These are phyloP conservation scores for Oenanthe melanoleuca DNA, from an alignment of 2,113 vertebrate genomes.

Conservation along the genomic window DNA sequence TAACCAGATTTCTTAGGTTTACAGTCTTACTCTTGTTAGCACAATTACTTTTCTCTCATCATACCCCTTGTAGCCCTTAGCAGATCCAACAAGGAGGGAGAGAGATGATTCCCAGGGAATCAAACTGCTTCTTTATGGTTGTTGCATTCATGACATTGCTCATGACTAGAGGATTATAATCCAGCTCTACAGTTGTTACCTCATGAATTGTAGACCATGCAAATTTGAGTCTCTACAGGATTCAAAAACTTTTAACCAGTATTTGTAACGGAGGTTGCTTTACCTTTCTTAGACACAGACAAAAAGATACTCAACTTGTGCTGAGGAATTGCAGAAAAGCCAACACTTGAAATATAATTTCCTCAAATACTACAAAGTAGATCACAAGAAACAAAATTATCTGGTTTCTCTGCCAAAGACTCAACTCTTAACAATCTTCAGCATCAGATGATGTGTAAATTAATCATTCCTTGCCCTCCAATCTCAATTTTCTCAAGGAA, in stretches of 20 bases:
- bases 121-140: neutral
- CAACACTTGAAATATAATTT: neutral
- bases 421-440: neutral
- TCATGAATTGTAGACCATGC: neutral
- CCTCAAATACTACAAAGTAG: neutral
- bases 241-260: neutral
- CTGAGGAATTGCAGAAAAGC: neutral
- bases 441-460: neutral
- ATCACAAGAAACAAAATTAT: neutral
- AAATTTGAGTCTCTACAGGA: neutral
- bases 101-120: neutral
- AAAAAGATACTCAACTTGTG: neutral
- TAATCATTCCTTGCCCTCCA: neutral
- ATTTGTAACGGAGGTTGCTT: neutral
- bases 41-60: neutral
- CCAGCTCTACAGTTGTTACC: neutral
- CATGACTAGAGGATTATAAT: neutral
- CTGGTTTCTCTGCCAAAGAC: neutral
- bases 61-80: neutral
- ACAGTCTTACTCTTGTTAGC: neutral
- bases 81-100: neutral
- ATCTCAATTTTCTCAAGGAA: neutral
- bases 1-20: neutral
- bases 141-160: neutral
- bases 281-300: neutral